Base-by-base conservation (phyloP, 2,797 vertebrate species). In the Pachyuromys duprasi region DNA sequence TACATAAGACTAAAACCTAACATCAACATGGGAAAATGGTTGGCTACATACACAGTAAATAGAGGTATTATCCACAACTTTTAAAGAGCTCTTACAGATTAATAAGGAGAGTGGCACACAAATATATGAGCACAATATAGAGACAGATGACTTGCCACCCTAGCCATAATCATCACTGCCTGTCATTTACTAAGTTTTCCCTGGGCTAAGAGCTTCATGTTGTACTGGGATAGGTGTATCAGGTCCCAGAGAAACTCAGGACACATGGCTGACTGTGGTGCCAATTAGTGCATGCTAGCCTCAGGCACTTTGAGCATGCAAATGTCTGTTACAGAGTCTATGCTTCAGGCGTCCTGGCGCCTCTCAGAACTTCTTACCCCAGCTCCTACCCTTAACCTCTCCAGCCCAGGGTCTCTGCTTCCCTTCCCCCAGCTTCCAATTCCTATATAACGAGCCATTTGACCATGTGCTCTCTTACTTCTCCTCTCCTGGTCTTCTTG, bases 41-140 rank as follows among this genome's bases (percentile, higher is more conserved):
- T 93, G 75, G 33, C 74, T 36, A 89, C 60, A 36, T 91, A 70
- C 45, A 4, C 72, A 82, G 28, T 28, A 60, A 45, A 60, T 28
- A 70, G 76, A 74, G 9, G 63, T 81, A 67, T 93, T 92, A 36
- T 49, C 31, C 31, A 81, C 91, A 94, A 69, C 78, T 94, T 90
- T 82, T 82, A 63, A 78, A 53, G 42, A 65, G 3, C 36, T 84
- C 60, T 83, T 93, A 78, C 5, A 82, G 69, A 75, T 94, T 86
- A 82, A 63, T 69, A 88, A 89, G 45, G 65, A 91, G 75, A 70
- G 42, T 67, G 14, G 62, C 79, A n/a, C 57, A 86, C 76, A 49
- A 36, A 53, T 69, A 90, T 33, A 53, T 84, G 91, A 83, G 60
- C 39, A 5, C 31, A 87, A 2, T 93, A 90, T 81, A 69, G n/a